A percentile compares a stretch with the other conserved stretches of the same genome.
phyloP scores from a whole-genome alignment of 2,113 vertebrate genomes.

The Dipodomys ordii region DNA sequence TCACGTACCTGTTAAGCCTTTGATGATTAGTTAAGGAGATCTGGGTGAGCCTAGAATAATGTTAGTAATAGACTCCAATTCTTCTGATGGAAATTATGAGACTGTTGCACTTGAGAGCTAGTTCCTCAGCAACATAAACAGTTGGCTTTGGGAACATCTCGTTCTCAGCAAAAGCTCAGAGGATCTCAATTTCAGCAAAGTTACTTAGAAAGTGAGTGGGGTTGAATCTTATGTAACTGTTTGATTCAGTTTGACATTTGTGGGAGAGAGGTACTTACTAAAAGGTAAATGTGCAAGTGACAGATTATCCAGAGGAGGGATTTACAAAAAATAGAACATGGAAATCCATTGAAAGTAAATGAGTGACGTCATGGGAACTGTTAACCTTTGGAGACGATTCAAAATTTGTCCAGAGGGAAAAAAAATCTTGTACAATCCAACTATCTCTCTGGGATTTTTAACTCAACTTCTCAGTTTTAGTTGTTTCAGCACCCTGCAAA shows the following conservation, averaged over 20 bases:
- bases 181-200: slow-evolving; percentile 67
- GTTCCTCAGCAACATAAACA: slow-evolving; percentile 72
- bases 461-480: slow-evolving; percentile 24
- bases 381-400: slow-evolving; percentile 67
- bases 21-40: not conserved
- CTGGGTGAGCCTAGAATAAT: not conserved
- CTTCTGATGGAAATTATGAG: slow-evolving; percentile 57
- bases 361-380: slow-evolving; percentile 64
- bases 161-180: slow-evolving; percentile 67
- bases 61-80: slow-evolving; percentile 25
- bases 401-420: slow-evolving; percentile 59
- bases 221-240: slow-evolving; percentile 67
- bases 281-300: slow-evolving; percentile 58
- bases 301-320: slow-evolving; percentile 18
- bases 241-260: slow-evolving; percentile 63
- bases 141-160: slow-evolving; percentile 71
- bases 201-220: slow-evolving; percentile 77
- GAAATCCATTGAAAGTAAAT: slow-evolving; percentile 58
- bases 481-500: slow-evolving; percentile 48
- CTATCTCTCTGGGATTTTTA: slow-evolving; percentile 65
- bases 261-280: slow-evolving; percentile 46
- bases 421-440: not conserved
- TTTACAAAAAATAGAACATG: slow-evolving; percentile 31
- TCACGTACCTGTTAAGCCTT: not conserved
- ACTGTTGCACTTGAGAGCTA: slow-evolving; percentile 49